Evolutionary conservation across 2,113 vertebrate species (phyloP), one percentile per base, ranked within the genome.

Genomic region (Aramus guarauna): DNA sequence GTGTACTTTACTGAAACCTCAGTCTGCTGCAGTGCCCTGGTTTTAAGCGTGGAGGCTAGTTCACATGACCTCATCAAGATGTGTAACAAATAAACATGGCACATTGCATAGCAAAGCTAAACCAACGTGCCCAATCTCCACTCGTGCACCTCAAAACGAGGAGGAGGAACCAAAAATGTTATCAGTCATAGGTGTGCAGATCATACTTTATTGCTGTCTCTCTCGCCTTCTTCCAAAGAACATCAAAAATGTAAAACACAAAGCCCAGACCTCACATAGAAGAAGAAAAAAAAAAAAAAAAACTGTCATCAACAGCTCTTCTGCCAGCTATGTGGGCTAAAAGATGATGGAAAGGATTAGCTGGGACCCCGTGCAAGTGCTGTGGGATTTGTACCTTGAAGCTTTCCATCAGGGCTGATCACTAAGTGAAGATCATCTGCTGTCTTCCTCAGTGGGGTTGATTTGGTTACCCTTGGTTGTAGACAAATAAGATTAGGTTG

Each of bases 111-210:
- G 7, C 29, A 26, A 52, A 74, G 2, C 26, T 68, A 47, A 15
- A 34, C 22, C 55, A 43, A 26, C 13, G 23, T 11, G 9, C 27
- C 37, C 66, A 8, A 2, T n/a, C 47, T 52, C 32, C 12, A 12
- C 9, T 12, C 7, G 1, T 22, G 68, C 48, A 41, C 36, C 58
- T 62, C 69, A 39, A 50, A 56, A 56, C 2, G 5, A 2, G 20
- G n/a, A n/a, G 9, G 18, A 7, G 20, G 11, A 30, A 15, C 15
- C 13, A 71, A 48, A 55, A 55, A 11, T 1, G 0, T 12, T 5
- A 29, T 22, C 16, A 5, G 19, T 11, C 26, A 41, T 14, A 27
- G 71, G 17, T 18, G 19, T 20, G 30, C 55, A 68, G 55, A n/a
- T 48, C 60, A 32, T 13, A 55, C 59, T 34, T 58, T 2, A 2